phyloP scores from a whole-genome alignment of 2,113 vertebrate species.

The Synodontis membranacea region DNA sequence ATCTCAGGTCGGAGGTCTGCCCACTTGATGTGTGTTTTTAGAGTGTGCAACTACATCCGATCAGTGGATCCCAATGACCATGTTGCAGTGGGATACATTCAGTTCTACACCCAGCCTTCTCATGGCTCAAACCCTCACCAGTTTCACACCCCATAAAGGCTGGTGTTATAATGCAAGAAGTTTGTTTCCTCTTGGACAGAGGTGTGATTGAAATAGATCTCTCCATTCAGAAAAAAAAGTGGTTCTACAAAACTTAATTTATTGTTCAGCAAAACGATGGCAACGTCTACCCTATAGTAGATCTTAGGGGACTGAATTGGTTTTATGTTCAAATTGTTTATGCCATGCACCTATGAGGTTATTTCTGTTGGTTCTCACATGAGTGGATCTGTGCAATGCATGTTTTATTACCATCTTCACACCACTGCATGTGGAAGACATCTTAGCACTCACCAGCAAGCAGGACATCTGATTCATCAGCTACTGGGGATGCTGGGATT shows the following conservation, averaged over 20 bases:
- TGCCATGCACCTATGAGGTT: not conserved
- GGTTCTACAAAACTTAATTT: not conserved
- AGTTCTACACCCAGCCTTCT: not conserved
- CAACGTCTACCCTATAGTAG: not conserved
- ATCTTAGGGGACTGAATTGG: not conserved
- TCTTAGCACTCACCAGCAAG: not conserved
- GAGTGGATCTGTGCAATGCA: not conserved
- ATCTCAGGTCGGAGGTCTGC: not conserved
- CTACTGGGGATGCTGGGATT: not conserved
- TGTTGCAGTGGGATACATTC: not conserved
- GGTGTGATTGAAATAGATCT: not conserved
- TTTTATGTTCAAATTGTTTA: not conserved
- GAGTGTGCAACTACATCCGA: not conserved
- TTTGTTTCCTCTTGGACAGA: not conserved
- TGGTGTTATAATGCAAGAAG: not conserved
- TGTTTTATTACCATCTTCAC: not conserved
- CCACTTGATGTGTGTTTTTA: not conserved
- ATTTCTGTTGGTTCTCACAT: not conserved
- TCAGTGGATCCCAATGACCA: not conserved
- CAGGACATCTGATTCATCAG: not conserved
- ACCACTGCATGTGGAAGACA: not conserved
- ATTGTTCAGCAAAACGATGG: not conserved
- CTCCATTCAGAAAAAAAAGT: not conserved
- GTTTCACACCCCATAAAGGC: not conserved
- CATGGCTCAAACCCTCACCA: not conserved